Percentiles rank a stretch among this genome's conserved stretches.
phyloP scores from a whole-genome alignment of 2,888 invertebrate genomes.

The Pseudanteris insignis region DNA sequence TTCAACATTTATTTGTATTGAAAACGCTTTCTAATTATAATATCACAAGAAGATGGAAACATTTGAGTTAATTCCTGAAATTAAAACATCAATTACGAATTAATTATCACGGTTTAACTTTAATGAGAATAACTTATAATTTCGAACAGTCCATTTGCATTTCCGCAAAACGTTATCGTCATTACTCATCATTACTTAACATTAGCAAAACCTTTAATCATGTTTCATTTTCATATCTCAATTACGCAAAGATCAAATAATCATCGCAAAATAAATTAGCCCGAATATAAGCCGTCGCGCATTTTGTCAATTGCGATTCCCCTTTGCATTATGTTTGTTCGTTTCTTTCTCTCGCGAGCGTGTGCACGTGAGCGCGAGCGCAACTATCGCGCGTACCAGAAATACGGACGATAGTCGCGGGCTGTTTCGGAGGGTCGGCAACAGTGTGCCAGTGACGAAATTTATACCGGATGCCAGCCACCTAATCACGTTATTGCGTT shows the following conservation, averaged over 20 bases:
- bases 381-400: conserved; percentile 29
- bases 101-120: too few relatives aligned
- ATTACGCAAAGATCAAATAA: conserved; percentile 8
- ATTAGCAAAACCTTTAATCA: too few relatives aligned
- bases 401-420: conserved; percentile 41
- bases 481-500: conserved; percentile 64
- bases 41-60: too few relatives aligned
- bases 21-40: too few relatives aligned
- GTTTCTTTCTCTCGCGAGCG: conserved; percentile 22
- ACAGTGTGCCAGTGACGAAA: conserved; percentile 53
- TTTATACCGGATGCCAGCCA: conserved; percentile 64
- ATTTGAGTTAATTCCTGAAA: too few relatives aligned
- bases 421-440: conserved; percentile 38
- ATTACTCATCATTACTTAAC: too few relatives aligned
- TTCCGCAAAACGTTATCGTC: too few relatives aligned
- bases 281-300: conserved; percentile 6
- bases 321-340: conserved; percentile 25
- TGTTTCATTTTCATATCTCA: not conserved
- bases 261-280: conserved; percentile 13
- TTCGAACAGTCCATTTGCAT: too few relatives aligned
- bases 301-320: conserved; percentile 30
- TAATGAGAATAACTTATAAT: too few relatives aligned
- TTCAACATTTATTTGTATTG: too few relatives aligned
- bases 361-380: conserved; percentile 21
- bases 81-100: too few relatives aligned